A percentile compares a stretch with the other conserved stretches of the same genome.
These are phyloP conservation scores for Sphaerophoria rueppellii DNA, from an alignment of 2,888 invertebrate genomes.

Conservation along the genomic window DNA sequence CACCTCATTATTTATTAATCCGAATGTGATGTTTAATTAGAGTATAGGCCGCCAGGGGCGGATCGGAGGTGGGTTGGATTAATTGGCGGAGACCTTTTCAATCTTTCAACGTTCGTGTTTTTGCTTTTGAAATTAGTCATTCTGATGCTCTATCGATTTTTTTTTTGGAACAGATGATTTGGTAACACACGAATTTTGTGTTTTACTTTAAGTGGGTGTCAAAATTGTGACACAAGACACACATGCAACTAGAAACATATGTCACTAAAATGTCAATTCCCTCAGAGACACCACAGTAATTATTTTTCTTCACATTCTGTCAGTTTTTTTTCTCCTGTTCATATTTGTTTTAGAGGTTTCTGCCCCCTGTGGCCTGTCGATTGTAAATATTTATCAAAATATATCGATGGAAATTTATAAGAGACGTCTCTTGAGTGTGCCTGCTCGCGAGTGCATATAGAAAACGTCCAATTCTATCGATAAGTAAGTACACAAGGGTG, in stretches of 20 bases:
- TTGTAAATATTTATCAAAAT: constrained; percentile 56
- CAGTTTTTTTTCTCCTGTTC: background rate
- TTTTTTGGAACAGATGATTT: constrained; percentile 17
- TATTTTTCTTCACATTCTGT: background rate
- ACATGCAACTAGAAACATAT: constrained; percentile 24
- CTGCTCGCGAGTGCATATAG: background rate
- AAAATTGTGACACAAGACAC: constrained; percentile 1
- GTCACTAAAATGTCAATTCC: background rate
- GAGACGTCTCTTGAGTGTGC: constrained; percentile 25
- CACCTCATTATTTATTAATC: constrained; percentile 68
- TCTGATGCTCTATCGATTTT: constrained; percentile 43
- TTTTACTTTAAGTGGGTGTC: constrained; percentile 27
- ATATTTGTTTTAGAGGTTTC: constrained; percentile 24
- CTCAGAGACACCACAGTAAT: constrained; percentile 25
- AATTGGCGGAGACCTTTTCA: background rate
- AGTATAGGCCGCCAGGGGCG: constrained; percentile 32
- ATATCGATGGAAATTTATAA: constrained; percentile 5
- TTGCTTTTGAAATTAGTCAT: constrained; percentile 8
- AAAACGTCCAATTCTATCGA: background rate
- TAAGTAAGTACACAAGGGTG: constrained; percentile 38
- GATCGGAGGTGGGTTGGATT: background rate
- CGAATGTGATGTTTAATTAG: constrained; percentile 44
- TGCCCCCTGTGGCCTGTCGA: constrained; percentile 37
- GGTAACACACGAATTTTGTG: constrained; percentile 3
- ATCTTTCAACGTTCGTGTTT: background rate